These are phyloP conservation scores for Hippocampus guttulatus DNA, from an alignment of 2,113 vertebrate species.

Conservation along the genomic window DNA sequence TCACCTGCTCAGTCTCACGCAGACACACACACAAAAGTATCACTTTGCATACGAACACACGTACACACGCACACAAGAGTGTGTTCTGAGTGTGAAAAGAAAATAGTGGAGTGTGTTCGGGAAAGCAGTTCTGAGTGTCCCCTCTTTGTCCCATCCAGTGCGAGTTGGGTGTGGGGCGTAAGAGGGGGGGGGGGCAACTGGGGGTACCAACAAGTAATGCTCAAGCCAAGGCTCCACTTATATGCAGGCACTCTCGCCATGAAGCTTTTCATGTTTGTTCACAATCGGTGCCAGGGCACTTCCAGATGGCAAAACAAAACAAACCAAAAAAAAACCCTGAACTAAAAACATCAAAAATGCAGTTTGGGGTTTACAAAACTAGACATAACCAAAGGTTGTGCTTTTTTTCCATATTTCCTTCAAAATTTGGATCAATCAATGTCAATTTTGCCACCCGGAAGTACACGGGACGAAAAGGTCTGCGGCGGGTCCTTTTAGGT, in stretches of 20 bases:
- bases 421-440: no score
- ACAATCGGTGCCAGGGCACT: no score
- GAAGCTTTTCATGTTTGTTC: neutral
- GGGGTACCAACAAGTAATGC: conserved; percentile 27
- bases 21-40: neutral
- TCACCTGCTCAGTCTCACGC: conserved; percentile 21
- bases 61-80: conserved; percentile 26
- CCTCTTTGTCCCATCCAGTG: conserved; percentile 29
- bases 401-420: no score
- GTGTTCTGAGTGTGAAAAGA: conserved; percentile 44
- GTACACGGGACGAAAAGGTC: conserved; percentile 8
- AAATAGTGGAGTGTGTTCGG: conserved; percentile 9
- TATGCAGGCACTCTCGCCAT: conserved; percentile 25
- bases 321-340: no score
- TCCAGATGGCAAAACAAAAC: neutral
- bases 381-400: no score
- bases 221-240: conserved; percentile 20
- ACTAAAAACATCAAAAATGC: no score
- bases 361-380: no score
- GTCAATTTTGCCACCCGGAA: no score
- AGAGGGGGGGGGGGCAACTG: neutral
- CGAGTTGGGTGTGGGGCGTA: conserved; percentile 10
- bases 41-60: conserved; percentile 4
- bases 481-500: conserved; percentile 10
- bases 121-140: conserved; percentile 30